phyloP scores from a whole-genome alignment of 2,888 invertebrate genomes.

The Phyllotreta striolata region DNA sequence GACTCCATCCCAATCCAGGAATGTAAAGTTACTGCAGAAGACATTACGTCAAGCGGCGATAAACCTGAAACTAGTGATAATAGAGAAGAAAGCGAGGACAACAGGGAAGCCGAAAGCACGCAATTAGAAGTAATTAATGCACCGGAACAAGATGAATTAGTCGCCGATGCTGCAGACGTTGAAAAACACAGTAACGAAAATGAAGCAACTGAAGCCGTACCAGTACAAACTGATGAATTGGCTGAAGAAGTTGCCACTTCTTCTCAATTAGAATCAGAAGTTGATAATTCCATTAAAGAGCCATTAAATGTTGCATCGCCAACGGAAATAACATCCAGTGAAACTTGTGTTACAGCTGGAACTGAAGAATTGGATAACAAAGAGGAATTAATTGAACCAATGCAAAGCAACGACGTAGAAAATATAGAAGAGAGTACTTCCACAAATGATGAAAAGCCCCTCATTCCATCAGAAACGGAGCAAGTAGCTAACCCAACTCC shows the following conservation, averaged over 20 bases:
- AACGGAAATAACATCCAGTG: constrained; percentile 27
- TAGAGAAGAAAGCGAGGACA: constrained; percentile 21
- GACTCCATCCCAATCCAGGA: no score
- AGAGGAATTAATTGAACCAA: background rate
- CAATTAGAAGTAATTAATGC: constrained; percentile 2
- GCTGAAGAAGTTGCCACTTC: constrained; percentile 14
- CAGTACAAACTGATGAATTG: constrained; percentile 2
- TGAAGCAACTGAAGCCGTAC: constrained; percentile 3
- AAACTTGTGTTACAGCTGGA: constrained; percentile 18
- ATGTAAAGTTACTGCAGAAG: no score
- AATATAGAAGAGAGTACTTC: background rate
- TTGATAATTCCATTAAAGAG: constrained; percentile 7
- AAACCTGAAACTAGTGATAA: background rate
- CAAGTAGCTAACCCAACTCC: background rate
- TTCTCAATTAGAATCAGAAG: constrained; percentile 15
- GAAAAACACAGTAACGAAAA: constrained; percentile 6
- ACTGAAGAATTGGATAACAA: constrained; percentile 1
- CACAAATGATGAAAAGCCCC: no score
- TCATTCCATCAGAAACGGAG: background rate
- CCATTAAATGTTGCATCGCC: constrained; percentile 12
- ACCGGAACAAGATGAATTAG: background rate
- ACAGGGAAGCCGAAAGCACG: constrained; percentile 20
- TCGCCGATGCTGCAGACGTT: constrained; percentile 15
- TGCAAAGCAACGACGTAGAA: background rate
- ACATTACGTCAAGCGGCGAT: no score